Base-by-base conservation (phyloP, 2,888 invertebrate species). In the Nysson spinosus region DNA sequence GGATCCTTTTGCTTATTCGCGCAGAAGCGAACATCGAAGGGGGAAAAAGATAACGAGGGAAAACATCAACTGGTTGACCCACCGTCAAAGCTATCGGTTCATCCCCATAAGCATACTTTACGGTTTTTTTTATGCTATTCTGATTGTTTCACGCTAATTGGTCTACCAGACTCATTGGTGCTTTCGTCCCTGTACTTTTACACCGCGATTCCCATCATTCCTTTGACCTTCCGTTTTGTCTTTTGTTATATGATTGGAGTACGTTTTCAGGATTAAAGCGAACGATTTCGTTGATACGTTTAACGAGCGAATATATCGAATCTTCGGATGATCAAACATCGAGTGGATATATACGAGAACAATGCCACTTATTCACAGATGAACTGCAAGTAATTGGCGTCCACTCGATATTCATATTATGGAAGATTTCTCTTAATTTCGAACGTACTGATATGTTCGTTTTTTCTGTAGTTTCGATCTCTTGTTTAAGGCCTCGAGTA, bases 81-180 rank as follows among this genome's bases (percentile, higher is more conserved):
- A 20, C 52, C 64, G 40, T 58, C 55, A 58, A 52, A 58, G 44
- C 34, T 39, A 44, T 3, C 37, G 46, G 34, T 22, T 52, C n/a
- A n/a, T n/a, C n/a, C 42, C 32, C 43, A 37, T 20, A n/a, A 14
- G 30, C 30, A 37, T 51, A 40, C 54, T 67, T n/a, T 44, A 3
- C 14, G 19, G n/a, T 6, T 47, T 49, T 26, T 43, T 49, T 22
- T 47, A 43, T 32, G 39, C 46, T 52, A 47, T 32, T 28, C 51
- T 35, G 11, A 70, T 69, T 70, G 64, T 68, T 50, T 55, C 32
- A 37, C 56, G 68, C 49, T 70, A 70, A 70, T 70, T 69, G 69
- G 56, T n/a, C n/a, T n/a, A n/a, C n/a, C n/a, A n/a, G n/a, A n/a
- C n/a, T n/a, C n/a, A n/a, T n/a, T n/a, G n/a, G n/a, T n/a, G n/a